A percentile compares a stretch with the other conserved stretches of the same genome.
These are phyloP conservation scores for Sylvilagus bachmani DNA, from an alignment of 2,113 vertebrate species.

Conservation along the genomic window DNA sequence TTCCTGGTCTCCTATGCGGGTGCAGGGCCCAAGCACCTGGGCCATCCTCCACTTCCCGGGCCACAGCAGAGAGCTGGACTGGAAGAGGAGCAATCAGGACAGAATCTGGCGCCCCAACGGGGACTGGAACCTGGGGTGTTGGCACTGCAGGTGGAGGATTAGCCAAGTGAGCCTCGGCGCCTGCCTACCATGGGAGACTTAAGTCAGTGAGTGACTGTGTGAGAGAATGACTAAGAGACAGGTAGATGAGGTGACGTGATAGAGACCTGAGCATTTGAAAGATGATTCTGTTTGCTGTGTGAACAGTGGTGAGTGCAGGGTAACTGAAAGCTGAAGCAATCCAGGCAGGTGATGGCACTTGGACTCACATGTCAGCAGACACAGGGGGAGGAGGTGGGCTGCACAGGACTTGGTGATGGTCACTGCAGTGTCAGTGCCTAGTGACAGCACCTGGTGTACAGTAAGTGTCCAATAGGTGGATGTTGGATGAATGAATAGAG, in stretches of 20 bases:
- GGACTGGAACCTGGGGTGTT: no score
- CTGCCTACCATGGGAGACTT: not conserved
- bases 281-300: not conserved
- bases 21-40: no score
- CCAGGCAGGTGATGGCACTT: not conserved
- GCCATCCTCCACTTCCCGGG: no score
- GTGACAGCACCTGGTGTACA: not conserved
- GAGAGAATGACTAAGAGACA: not conserved
- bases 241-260: not conserved
- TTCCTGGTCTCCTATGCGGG: no score
- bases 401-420: not conserved
- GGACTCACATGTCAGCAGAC: not conserved
- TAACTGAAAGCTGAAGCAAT: not conserved
- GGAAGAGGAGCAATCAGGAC: no score
- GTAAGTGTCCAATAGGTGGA: not conserved
- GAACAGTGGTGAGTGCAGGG: not conserved
- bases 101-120: no score
- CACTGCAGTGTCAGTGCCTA: not conserved
- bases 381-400: not conserved
- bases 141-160: no score
- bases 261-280: slow-evolving; percentile 32
- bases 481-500: not conserved
- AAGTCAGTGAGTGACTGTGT: not conserved
- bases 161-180: no score
- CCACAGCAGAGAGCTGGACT: no score